These are phyloP conservation scores for Ectemnius cavifrons DNA, from an alignment of 2,888 invertebrate genomes.

Conservation along the genomic window DNA sequence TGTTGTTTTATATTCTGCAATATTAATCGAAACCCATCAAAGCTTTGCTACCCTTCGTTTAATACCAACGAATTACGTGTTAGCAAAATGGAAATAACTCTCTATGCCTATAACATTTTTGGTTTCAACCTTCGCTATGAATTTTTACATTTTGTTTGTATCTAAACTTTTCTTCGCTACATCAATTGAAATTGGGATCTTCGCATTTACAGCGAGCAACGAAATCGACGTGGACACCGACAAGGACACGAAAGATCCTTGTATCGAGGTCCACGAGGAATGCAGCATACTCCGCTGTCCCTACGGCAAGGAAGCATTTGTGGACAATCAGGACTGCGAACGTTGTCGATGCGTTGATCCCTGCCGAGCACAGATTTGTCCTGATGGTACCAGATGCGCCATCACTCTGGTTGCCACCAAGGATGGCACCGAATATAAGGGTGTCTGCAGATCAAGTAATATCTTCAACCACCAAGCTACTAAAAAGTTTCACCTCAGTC, in stretches of 20 bases:
- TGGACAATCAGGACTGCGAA: conserved; percentile 83
- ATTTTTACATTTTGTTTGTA: not conserved
- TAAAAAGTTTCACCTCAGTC: not conserved
- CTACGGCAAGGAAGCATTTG: conserved; percentile 84
- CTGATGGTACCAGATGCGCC: conserved; percentile 84
- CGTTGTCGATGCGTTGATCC: conserved; percentile 88
- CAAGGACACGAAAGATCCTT: conserved; percentile 77
- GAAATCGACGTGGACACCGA: conserved; percentile 75
- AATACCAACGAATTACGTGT: too few species aligned
- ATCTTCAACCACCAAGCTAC: not conserved
- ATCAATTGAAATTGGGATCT: not conserved
- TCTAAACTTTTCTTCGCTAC: not conserved
- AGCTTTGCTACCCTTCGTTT: too few species aligned
- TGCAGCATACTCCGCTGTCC: conserved; percentile 84
- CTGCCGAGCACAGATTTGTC: conserved; percentile 83
- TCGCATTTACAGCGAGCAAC: conserved; percentile 68
- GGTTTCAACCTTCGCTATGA: not conserved
- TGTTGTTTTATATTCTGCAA: too few species aligned
- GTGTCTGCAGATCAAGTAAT: conserved; percentile 84
- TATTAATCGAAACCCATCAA: too few species aligned
- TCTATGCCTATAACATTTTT: conserved; percentile 3
- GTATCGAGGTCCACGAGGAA: conserved; percentile 81
- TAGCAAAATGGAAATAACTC: not conserved
- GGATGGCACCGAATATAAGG: conserved; percentile 79
- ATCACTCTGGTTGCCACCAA: conserved; percentile 77